Evolutionary conservation across 30 jellyfish, hydroid and myxozoan species (phyloP), one percentile per base, ranked within the genome.

Genomic region (Aurelia sp.): DNA sequence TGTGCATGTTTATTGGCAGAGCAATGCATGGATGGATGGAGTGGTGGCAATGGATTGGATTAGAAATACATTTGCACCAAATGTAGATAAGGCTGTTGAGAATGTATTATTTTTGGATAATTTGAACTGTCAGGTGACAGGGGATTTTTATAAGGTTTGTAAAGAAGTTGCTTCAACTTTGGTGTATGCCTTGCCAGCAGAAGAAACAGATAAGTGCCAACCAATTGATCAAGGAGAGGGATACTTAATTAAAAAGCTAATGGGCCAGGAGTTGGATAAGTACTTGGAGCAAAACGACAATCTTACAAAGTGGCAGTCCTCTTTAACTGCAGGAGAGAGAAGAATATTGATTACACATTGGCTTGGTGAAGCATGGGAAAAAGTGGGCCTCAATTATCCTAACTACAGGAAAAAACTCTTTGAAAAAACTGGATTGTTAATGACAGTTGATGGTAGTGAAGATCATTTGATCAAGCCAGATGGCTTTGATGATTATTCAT

Each of bases 191-290:
- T 62, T 60, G 79, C 89, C 89, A 3, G 48, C 89, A 66, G 71
- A 78, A 50, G 89, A 78, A 64, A 78, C 69, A 2, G 89, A 78
- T 50, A 76, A 52, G 78, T 59, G 63, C 78, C 78, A 76, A 64
- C 88, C 78, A 1, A 35, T 76, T 35, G 88, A 78, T 78, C 89
- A 78, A 66, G 89, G 89, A 64, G 81, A 78, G n/a, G 81, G 89
- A 62, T 66, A 2, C 35, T 11, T 23, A 62, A 78, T 78, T 1
- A 63, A 78, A 50, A 78, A 78, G 35, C 31, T 64, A 62, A 78
- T 78, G 89, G 89, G 81, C 3, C 4, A 62, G 82, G 61, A 78
- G 35, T 71, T 78, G 35, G 89, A 78, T 62, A 51, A 62, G 35
- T 15, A 61, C 13, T 27, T 64, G 15, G 71, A 64, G 35, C 15